Base-by-base conservation (phyloP, 2,113 vertebrate species). In the Geothlypis trichas region DNA sequence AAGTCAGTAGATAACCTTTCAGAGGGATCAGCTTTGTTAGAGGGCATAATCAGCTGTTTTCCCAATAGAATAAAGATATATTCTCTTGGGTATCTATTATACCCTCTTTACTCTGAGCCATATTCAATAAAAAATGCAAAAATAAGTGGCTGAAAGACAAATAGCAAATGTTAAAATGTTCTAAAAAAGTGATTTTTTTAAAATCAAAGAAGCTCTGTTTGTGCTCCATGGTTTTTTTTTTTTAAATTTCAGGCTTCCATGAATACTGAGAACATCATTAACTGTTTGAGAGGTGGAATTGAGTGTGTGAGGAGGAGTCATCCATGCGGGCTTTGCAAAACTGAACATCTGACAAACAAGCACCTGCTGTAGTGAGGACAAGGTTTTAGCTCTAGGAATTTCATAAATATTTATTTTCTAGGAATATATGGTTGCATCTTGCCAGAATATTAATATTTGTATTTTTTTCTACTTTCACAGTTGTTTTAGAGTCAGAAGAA, bases 361-460 rank as follows among this genome's bases (percentile, higher is more conserved):
- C 68, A 84, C 65, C 88, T 84, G 72, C 65, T 88, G 28, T 47
- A 33, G 47, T 5, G 6, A 83, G 63, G 84, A 67, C n/a, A 66
- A 84, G 14, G 31, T 69, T 88, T 84, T 77, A 74, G 35, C 88
- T 63, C 55, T 61, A 78, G 66, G 47, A 81, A 72, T 68, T 88
- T 86, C 15, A 90, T 86, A 86, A 86, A 80, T 90, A 91, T 87
- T 94, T 95, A 86, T 88, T 78, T 86, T 68, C 33, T 46, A 27
- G 19, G 76, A 71, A 90, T 75, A 44, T 31, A 54, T 16, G 15
- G 54, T 69, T 84, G 49, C 54, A 73, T 85, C 71, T 95, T 75
- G 41, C 11, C 2, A 5, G 73, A 93, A 81, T 80, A 93, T 82
- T 89, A 87, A 73, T 94, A 76, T 87, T 89, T 84, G 55, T 75